A percentile compares a stretch with the other conserved stretches of the same genome.
Conservation (phyloP, 2,113 vertebrate species). For the Pelusios castaneus region DNA sequence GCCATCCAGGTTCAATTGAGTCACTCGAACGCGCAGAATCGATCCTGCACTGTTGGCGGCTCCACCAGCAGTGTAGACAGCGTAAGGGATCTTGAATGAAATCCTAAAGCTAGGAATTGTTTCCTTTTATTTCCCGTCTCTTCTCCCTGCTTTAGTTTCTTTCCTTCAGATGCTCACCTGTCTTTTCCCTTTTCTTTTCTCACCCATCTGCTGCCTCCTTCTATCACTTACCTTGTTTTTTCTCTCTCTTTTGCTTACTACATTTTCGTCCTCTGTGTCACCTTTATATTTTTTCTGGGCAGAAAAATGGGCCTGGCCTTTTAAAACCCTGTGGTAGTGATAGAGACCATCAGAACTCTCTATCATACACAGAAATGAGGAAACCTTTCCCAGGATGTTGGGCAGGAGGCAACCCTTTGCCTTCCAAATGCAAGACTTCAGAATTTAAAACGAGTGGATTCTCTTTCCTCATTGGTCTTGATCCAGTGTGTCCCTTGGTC, state of each 20-base stretch:
- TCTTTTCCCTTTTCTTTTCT: background rate
- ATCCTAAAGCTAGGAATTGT: background rate
- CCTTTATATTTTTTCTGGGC: background rate
- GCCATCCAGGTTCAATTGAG: no score
- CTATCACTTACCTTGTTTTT: background rate
- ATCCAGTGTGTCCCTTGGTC: background rate
- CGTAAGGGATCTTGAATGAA: background rate
- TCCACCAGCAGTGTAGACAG: no score
- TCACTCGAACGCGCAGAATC: no score
- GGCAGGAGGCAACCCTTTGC: slow-evolving; percentile 33
- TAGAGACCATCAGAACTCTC: background rate
- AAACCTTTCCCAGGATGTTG: slow-evolving; percentile 28
- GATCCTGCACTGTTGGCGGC: no score
- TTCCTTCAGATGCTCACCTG: background rate
- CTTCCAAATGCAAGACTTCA: slow-evolving; percentile 39
- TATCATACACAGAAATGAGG: background rate
- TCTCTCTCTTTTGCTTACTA: background rate
- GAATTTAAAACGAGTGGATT: slow-evolving; percentile 46
- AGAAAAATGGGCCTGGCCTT: background rate
- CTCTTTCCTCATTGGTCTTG: slow-evolving; percentile 47
- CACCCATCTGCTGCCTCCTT: background rate
- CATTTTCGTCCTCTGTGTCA: background rate
- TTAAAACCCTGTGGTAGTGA: background rate
- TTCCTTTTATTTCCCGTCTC: background rate
- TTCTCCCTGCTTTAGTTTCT: background rate